A percentile compares a stretch with the other conserved stretches of the same genome.
Conservation (phyloP, 1,140 invertebrate genomes). For the Hypsibius dujardini region DNA sequence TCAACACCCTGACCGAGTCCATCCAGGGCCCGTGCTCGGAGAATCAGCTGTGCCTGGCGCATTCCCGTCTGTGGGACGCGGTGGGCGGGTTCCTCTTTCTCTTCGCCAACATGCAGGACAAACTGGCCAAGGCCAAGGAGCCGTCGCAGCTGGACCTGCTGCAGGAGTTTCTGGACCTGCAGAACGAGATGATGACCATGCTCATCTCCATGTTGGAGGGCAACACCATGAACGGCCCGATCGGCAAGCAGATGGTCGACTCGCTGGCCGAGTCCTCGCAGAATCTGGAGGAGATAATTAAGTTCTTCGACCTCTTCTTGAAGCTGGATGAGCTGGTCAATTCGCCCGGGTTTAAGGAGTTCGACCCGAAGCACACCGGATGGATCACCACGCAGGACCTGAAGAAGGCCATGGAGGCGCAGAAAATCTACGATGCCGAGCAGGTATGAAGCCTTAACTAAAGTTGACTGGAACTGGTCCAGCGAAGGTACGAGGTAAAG, state of each 20-base stretch:
- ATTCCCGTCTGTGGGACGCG: constrained; percentile 97
- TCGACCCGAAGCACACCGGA: constrained; percentile 85
- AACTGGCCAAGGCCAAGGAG: constrained; percentile 33
- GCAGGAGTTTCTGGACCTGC: constrained; percentile 88
- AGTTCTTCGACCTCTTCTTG: constrained; percentile 99
- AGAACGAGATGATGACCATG: constrained; percentile 99
- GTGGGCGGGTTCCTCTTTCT: constrained; percentile 97
- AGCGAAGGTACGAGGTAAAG: no score
- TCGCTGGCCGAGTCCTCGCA: constrained; percentile 91
- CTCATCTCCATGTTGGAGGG: constrained; percentile 99
- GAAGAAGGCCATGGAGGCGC: constrained; percentile 94
- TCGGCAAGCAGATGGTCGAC: constrained; percentile 99
- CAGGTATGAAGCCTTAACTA: constrained; percentile 19
- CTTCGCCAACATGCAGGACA: constrained; percentile 99
- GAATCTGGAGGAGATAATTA: constrained; percentile 97
- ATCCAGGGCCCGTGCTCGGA: constrained; percentile 88
- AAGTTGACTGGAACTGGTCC: no score
- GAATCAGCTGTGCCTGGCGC: constrained; percentile 94
- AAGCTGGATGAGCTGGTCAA: constrained; percentile 89
- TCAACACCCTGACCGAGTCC: constrained; percentile 98
- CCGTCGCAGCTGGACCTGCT: constrained; percentile 71
- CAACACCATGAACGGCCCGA: constrained; percentile 86
- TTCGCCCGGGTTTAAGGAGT: constrained; percentile 67
- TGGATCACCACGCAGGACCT: constrained; percentile 97
- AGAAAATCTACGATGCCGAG: constrained; percentile 93